These are phyloP conservation scores for Eira barbara DNA, from an alignment of 2,113 vertebrate genomes.

Conservation along the genomic window DNA sequence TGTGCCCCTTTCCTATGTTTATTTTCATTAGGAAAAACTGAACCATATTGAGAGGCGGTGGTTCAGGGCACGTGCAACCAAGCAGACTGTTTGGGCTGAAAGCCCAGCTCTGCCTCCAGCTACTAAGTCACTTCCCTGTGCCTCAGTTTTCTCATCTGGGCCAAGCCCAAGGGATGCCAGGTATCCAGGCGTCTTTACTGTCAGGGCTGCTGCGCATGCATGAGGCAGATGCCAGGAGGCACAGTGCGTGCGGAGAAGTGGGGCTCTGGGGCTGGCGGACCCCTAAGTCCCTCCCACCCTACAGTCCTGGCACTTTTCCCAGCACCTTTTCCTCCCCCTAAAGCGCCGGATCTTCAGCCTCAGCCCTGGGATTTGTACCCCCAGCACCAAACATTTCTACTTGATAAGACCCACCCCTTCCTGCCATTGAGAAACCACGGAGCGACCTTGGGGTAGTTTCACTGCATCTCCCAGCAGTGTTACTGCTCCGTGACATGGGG, in stretches of 20 bases:
- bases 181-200: not conserved
- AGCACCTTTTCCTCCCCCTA: not conserved
- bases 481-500: too few relatives aligned
- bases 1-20: not conserved
- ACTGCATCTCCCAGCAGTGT: not conserved
- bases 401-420: not conserved
- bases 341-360: not conserved
- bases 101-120: not conserved
- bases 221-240: not conserved
- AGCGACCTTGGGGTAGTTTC: not conserved
- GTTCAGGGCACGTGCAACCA: not conserved
- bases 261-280: not conserved
- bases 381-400: not conserved
- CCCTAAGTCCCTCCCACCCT: too few relatives aligned
- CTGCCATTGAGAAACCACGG: not conserved
- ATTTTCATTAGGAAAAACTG: not conserved
- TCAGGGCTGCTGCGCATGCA: too few relatives aligned
- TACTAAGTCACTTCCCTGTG: not conserved
- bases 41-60: not conserved
- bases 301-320: not conserved
- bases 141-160: not conserved
- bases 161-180: not conserved
- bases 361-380: not conserved
- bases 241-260: rapidly evolving
- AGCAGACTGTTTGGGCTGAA: not conserved